phyloP scores from a whole-genome alignment of 2,797 vertebrate genomes.

The Clarias platycephalus region DNA sequence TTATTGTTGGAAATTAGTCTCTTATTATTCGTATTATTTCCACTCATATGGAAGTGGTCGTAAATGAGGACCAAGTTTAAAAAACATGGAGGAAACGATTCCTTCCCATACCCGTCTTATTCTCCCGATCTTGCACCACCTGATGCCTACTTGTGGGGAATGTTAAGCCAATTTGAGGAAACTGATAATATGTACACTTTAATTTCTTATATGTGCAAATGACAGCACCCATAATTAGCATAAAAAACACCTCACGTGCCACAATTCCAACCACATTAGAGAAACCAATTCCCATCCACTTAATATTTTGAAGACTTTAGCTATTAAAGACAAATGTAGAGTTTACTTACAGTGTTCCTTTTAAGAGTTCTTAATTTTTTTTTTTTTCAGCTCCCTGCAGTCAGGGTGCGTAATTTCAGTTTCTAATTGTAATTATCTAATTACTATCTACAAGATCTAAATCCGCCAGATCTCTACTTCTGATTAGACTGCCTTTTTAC shows the following conservation, averaged over 20 bases:
- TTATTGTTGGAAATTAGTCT: no score
- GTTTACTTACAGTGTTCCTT: conserved; percentile 26
- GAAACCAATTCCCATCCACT: conserved; percentile 29
- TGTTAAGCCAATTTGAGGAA: conserved; percentile 50
- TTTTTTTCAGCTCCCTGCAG: conserved; percentile 14
- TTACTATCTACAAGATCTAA: background rate
- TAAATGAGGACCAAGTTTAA: no score
- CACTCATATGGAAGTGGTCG: no score
- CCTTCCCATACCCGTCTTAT: no score
- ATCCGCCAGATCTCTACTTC: background rate
- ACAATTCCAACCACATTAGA: conserved; percentile 27
- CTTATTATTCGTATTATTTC: no score
- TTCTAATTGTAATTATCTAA: conserved; percentile 30
- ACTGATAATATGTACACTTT: conserved; percentile 48
- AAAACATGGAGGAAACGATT: no score
- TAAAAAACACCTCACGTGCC: background rate
- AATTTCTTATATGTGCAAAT: conserved; percentile 51
- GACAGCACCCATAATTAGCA: conserved; percentile 44
- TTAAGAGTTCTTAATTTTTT: background rate
- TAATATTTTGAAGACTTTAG: conserved; percentile 24
- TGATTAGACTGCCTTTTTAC: conserved; percentile 26
- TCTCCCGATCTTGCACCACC: no score
- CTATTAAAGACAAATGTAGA: conserved; percentile 35
- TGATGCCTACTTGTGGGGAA: no score
- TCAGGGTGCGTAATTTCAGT: conserved; percentile 11